Evolutionary conservation across 2,888 invertebrate species (phyloP).

Genomic region (Parnassius apollo): DNA sequence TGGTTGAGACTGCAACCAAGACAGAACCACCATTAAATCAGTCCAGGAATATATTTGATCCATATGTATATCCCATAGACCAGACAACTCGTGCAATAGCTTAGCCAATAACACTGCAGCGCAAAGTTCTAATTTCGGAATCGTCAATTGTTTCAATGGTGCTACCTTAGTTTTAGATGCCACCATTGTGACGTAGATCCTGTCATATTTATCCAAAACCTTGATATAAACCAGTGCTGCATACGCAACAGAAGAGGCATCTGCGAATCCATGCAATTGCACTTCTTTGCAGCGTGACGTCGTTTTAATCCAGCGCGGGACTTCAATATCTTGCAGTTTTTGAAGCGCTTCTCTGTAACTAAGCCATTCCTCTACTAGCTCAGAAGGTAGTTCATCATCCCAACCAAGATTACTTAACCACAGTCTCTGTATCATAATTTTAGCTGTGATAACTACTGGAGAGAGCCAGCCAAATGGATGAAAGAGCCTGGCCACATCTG

Average conservation of each 20-base stretch:
- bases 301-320: neutral
- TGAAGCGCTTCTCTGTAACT: constrained; percentile 9
- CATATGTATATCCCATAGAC: too few species aligned
- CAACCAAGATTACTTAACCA: constrained; percentile 29
- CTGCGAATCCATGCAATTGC: constrained; percentile 33
- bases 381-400: constrained; percentile 29
- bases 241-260: constrained; percentile 31
- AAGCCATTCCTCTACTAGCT: constrained; percentile 24
- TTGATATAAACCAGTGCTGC: constrained; percentile 31
- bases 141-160: constrained; percentile 32
- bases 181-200: constrained; percentile 22
- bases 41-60: too few species aligned
- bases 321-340: neutral
- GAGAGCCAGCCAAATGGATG: constrained; percentile 34
- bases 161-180: constrained; percentile 33
- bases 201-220: constrained; percentile 21
- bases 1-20: too few species aligned
- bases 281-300: constrained; percentile 8
- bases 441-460: constrained; percentile 28
- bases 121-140: too few species aligned
- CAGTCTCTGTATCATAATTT: constrained; percentile 30
- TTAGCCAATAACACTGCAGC: too few species aligned
- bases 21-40: too few species aligned
- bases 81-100: too few species aligned
- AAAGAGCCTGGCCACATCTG: too few species aligned